Evolutionary conservation across 2,888 invertebrate species (phyloP).

Genomic region (Panopea generosa): DNA sequence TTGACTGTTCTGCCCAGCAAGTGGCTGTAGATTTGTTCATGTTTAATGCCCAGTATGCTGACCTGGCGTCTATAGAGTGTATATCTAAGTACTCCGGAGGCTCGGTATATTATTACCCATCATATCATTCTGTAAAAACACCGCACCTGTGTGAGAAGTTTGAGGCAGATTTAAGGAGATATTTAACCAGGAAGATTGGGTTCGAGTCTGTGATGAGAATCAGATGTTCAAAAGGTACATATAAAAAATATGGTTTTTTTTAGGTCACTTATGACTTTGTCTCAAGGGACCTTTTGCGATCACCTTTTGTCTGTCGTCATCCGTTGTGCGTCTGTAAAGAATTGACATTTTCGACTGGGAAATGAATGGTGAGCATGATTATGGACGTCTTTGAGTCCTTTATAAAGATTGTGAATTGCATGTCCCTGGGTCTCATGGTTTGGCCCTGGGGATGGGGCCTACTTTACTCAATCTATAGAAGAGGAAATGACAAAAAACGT

Average conservation of each 20-base stretch:
- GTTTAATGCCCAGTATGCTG: conserved; percentile 96
- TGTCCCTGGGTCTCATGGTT: too few relatives aligned
- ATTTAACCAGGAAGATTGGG: conserved; percentile 98
- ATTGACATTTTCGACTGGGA: too few relatives aligned
- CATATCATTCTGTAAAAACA: conserved; percentile 91
- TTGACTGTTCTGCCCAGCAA: conserved; percentile 98
- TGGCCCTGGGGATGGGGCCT: too few relatives aligned
- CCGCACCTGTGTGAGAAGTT: conserved; percentile 90
- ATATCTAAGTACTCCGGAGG: conserved; percentile 98
- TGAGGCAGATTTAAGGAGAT: conserved; percentile 92
- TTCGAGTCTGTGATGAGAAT: conserved; percentile 99
- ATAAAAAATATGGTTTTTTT: too few relatives aligned
- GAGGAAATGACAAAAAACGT: too few relatives aligned
- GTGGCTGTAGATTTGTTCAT: conserved; percentile 98
- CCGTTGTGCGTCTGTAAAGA: too few relatives aligned
- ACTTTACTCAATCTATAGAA: too few relatives aligned
- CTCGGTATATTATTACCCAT: conserved; percentile 95
- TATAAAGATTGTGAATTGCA: too few relatives aligned
- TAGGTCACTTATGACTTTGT: not conserved
- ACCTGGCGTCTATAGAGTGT: conserved; percentile 95
- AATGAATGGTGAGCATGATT: too few relatives aligned
- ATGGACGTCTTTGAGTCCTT: too few relatives aligned
- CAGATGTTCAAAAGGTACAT: conserved; percentile 94
- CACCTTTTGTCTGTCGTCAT: too few relatives aligned
- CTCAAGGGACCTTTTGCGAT: too few relatives aligned